phyloP scores from a whole-genome alignment of 2,797 vertebrate species.

The Enteromius argenteus region DNA sequence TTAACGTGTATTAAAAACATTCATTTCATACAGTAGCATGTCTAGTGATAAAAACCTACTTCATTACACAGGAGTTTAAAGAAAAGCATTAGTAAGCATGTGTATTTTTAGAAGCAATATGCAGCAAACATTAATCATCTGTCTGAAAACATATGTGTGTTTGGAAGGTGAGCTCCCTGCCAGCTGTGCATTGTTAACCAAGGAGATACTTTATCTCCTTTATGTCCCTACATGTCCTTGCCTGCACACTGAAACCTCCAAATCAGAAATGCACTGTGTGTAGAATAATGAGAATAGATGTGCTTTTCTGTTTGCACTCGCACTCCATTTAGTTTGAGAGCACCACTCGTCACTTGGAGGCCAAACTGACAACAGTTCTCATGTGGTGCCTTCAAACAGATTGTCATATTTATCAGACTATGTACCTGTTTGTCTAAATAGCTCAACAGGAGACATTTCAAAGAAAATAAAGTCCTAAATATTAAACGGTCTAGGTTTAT shows the following conservation, averaged over 20 bases:
- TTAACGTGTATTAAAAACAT: background rate
- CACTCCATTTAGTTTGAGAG: background rate
- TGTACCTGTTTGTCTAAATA: background rate
- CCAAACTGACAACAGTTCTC: constrained; percentile 9
- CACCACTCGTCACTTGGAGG: background rate
- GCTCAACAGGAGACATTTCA: background rate
- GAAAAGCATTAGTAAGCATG: constrained; percentile 23
- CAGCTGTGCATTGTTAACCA: constrained; percentile 22
- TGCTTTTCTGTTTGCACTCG: background rate
- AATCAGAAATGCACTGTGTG: background rate
- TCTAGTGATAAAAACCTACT: background rate
- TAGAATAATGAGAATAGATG: constrained; percentile 15
- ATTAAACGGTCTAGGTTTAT: background rate
- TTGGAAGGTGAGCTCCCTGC: constrained; percentile 1
- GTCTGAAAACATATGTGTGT: constrained; percentile 43
- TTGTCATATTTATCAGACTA: background rate
- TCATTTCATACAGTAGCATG: background rate
- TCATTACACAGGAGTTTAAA: constrained; percentile 1
- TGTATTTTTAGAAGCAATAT: constrained; percentile 27
- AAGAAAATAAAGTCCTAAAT: background rate
- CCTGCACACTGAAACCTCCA: background rate
- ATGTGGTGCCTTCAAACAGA: background rate
- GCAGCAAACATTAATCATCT: constrained; percentile 35
- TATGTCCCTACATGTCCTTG: background rate
- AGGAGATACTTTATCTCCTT: constrained; percentile 18